Evolutionary conservation across 53 echinoderm and acorn worm genomes (phyloP), one percentile per base, ranked within the genome.

Genomic region (Apostichopus leukothele): DNA sequence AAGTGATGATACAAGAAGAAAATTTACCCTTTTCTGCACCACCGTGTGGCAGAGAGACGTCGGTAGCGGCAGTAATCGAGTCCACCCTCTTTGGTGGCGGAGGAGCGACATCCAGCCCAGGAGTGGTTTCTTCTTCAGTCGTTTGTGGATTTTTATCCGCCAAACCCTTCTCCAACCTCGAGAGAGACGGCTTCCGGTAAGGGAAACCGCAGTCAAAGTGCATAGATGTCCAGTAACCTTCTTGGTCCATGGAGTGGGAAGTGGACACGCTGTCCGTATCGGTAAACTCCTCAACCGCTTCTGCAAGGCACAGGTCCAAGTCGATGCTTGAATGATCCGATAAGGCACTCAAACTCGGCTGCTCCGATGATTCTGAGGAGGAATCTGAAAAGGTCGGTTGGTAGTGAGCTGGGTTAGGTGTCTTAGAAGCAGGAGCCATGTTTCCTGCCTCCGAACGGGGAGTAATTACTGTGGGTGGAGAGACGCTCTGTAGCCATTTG

Each of bases 171-270:
- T 63, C 89, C 39, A 89, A 51, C 23, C 66, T 54, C 26, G 88
- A 74, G 20, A 87, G 75, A 53, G 88, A 74, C 12, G 86, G 86
- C 57, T 68, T 66, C 14, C 50, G 67, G 71, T 86, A 86, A 75
- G 88, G 88, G 60, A 96, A 91, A 14, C 99, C 99, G 90, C 99
- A 99, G 87, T 99, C 99, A 27, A 94, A 95, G 86, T 95, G 95
- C 99, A 99, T 99, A 81, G 99, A 99, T 20, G 99, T 99, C 94
- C 95, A 99, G 88, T 96, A 99, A 6, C 99, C 99, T 66, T 99
- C 99, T 16, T 93, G 94, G 86, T 99, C 99, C 9, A 99, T 91
- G 52, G 98, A 97, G 84, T 93, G 92, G 10, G 91, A 89, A 50
- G 92, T 90, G 1, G 96, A 96, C 5, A 92, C 90, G 74, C 94